Evolutionary conservation across 1,140 invertebrate genomes (phyloP).

Genomic region (Cataglyphis hispanica): DNA sequence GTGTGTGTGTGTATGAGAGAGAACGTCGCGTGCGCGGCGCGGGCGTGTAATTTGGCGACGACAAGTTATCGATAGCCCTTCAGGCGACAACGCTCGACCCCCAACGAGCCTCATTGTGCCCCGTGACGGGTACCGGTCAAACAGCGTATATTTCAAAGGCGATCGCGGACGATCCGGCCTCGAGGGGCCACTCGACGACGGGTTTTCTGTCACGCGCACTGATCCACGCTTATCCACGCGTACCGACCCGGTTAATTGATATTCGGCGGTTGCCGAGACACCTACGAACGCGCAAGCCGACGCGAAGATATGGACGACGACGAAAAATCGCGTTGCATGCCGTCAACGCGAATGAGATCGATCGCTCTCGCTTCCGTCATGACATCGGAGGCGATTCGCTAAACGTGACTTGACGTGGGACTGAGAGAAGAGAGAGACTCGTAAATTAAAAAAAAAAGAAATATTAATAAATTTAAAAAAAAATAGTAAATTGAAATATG

Average conservation of each 20-base stretch:
- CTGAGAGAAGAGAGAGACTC: too few species aligned
- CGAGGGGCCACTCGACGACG: conserved; percentile 81
- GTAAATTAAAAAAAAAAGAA: too few species aligned
- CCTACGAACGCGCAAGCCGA: conserved; percentile 38
- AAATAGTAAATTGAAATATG: background rate
- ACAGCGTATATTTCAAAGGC: conserved; percentile 85
- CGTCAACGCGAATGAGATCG: background rate
- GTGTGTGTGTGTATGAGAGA: background rate
- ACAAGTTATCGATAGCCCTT: conserved; percentile 85
- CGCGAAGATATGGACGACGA: conserved; percentile 39
- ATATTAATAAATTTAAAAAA: too few species aligned
- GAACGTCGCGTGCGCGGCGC: conserved; percentile 47
- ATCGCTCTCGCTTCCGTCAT: background rate
- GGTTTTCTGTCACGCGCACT: conserved; percentile 85
- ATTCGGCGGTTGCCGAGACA: conserved; percentile 73
- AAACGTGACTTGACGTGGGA: too few species aligned
- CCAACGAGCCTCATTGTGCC: conserved; percentile 83
- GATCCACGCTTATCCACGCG: conserved; percentile 76
- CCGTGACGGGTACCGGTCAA: conserved; percentile 83
- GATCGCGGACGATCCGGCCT: conserved; percentile 74
- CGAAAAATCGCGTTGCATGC: conserved; percentile 45
- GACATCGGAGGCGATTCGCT: background rate
- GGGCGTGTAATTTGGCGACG: conserved; percentile 81
- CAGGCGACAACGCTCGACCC: conserved; percentile 80
- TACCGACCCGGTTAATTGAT: conserved; percentile 81